Percentiles rank a stretch among this genome's conserved stretches.
phyloP scores from a whole-genome alignment of 2,113 vertebrate species.

The Prietella phreatophila region DNA sequence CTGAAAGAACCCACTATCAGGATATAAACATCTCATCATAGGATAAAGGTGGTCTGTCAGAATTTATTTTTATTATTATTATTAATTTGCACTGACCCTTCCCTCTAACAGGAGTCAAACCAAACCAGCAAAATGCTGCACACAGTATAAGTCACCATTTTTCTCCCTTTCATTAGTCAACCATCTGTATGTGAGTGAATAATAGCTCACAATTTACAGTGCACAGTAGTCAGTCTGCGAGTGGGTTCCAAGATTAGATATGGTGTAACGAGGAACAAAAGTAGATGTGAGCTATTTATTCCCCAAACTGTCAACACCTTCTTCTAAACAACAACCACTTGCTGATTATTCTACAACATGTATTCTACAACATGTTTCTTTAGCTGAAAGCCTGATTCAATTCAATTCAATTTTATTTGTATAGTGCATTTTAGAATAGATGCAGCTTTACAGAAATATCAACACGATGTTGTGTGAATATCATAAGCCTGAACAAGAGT shows the following conservation, averaged over 20 bases:
- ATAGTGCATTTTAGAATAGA: no score
- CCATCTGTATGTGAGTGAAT: neutral
- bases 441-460: no score
- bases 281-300: neutral
- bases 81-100: neutral
- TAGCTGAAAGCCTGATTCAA: neutral
- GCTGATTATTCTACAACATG: neutral
- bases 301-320: conserved; percentile 16
- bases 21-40: neutral
- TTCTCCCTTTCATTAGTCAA: neutral
- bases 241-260: conserved; percentile 15
- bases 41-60: no score
- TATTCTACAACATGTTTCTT: neutral
- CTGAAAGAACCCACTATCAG: neutral
- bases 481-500: neutral
- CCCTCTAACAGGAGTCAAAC: neutral
- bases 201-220: neutral
- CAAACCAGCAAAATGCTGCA: neutral
- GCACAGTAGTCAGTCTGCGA: conserved; percentile 2
- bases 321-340: neutral
- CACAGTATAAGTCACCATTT: neutral
- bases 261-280: conserved; percentile 10
- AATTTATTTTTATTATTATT: neutral
- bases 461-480: neutral
- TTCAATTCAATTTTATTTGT: no score